Percentiles rank a stretch among this genome's conserved stretches.
Conservation (phyloP, 1,140 invertebrate genomes). For the Drosophila paulistorum region DNA sequence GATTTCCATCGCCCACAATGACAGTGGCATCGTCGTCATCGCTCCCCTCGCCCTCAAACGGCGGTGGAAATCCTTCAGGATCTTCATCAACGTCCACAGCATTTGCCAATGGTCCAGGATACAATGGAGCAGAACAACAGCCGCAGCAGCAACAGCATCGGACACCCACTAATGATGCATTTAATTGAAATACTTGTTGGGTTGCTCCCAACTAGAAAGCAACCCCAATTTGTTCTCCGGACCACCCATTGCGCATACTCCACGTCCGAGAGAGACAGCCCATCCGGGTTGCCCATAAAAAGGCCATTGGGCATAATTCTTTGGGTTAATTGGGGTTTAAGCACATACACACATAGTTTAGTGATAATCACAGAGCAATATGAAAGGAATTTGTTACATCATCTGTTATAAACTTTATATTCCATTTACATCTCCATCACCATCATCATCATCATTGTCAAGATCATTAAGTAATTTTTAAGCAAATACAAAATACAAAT, state of each 20-base stretch:
- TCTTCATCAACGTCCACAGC: constrained; percentile 60
- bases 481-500: constrained; percentile 40
- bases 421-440: constrained; percentile 33
- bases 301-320: constrained; percentile 68
- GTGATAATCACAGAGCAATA: constrained; percentile 71
- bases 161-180: constrained; percentile 78
- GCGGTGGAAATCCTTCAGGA: constrained; percentile 51
- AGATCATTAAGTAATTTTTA: constrained; percentile 59
- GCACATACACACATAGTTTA: constrained; percentile 34
- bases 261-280: constrained; percentile 20
- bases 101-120: constrained; percentile 32
- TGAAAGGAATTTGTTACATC: constrained; percentile 62
- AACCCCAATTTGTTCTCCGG: constrained; percentile 69
- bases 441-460: constrained; percentile 38
- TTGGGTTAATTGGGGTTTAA: constrained; percentile 67
- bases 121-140: constrained; percentile 20
- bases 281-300: constrained; percentile 45
- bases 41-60: constrained; percentile 75
- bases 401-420: constrained; percentile 45
- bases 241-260: constrained; percentile 64
- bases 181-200: constrained; percentile 66
- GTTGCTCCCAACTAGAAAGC: constrained; percentile 16
- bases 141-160: constrained; percentile 77
- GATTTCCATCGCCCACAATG: constrained; percentile 69
- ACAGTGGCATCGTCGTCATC: constrained; percentile 54